phyloP scores from a whole-genome alignment of 2,888 invertebrate genomes.

The Machimus atricapillus region DNA sequence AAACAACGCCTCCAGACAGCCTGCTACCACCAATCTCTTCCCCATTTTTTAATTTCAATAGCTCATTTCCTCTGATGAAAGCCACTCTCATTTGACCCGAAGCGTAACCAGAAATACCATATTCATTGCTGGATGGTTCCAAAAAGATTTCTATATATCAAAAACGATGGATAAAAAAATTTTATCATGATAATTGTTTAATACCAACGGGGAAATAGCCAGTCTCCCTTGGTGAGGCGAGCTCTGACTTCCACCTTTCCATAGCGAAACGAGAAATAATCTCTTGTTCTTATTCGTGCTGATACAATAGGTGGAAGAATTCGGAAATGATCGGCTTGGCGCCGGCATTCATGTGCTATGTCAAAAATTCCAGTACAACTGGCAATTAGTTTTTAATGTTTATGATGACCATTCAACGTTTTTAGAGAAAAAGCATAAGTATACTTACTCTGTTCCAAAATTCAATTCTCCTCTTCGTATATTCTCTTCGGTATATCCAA shows the following conservation, averaged over 20 bases:
- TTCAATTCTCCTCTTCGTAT: slow-evolving; percentile 57
- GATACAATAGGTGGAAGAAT: slow-evolving; percentile 76
- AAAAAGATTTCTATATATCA: slow-evolving; percentile 67
- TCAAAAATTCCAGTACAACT: slow-evolving; percentile 66
- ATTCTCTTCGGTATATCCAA: slow-evolving; percentile 50
- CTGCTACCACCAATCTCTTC: slow-evolving; percentile 54
- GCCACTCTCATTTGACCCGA: slow-evolving; percentile 78
- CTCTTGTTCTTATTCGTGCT: slow-evolving; percentile 69
- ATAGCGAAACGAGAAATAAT: slow-evolving; percentile 72
- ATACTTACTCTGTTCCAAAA: slow-evolving; percentile 56
- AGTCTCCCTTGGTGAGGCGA: slow-evolving; percentile 77
- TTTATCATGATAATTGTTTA: slow-evolving; percentile 14
- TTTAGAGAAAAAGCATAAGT: neutral
- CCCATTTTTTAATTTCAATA: slow-evolving; percentile 51
- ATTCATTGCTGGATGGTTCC: slow-evolving; percentile 70
- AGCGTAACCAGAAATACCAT: slow-evolving; percentile 68
- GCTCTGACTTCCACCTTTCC: slow-evolving; percentile 75
- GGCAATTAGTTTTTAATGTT: slow-evolving; percentile 20
- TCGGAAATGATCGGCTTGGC: slow-evolving; percentile 55
- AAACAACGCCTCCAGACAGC: slow-evolving; percentile 54
- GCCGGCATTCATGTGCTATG: slow-evolving; percentile 58
- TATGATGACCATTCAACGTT: neutral
- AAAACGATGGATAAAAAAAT: neutral
- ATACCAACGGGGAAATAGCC: slow-evolving; percentile 77
- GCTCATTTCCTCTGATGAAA: slow-evolving; percentile 70